phyloP scores from a whole-genome alignment of 2,113 vertebrate species.

The Argyrosomus japonicus region DNA sequence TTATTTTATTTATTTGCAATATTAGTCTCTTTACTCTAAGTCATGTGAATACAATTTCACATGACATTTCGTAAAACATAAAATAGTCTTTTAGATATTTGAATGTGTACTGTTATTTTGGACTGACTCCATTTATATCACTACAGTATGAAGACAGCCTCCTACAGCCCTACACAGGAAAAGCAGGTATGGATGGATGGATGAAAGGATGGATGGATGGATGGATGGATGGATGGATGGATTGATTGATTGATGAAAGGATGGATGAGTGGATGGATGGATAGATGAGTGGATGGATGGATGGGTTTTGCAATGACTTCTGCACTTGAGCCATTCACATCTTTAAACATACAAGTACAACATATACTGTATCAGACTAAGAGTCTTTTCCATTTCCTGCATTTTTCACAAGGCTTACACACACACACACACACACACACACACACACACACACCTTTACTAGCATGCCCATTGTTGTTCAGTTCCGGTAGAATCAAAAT shows the following conservation, averaged over 20 bases:
- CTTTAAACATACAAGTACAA: not conserved
- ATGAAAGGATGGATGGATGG: not conserved
- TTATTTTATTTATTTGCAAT: too few species aligned
- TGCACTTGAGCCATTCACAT: not conserved
- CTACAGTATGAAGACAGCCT: too few species aligned
- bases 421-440: too few species aligned
- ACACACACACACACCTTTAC: too few species aligned
- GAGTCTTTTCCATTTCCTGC: not conserved
- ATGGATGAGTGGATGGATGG: too few species aligned
- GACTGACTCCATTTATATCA: too few species aligned
- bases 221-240: not conserved
- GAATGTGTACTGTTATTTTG: too few species aligned
- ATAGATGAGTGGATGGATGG: not conserved
- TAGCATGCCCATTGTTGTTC: constrained; percentile 77
- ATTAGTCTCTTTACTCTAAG: too few species aligned
- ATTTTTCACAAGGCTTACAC: constrained; percentile 10
- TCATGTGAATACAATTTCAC: too few species aligned
- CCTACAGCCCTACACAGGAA: not conserved
- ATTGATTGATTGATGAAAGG: too few species aligned
- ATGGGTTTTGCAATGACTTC: not conserved
- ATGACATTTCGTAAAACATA: too few species aligned
- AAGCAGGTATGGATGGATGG: not conserved
- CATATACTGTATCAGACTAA: not conserved
- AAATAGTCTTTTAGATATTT: too few species aligned
- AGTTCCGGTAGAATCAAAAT: constrained; percentile 73